Conservation (phyloP, 2,797 vertebrate genomes). For the Dermochelys coriacea region DNA sequence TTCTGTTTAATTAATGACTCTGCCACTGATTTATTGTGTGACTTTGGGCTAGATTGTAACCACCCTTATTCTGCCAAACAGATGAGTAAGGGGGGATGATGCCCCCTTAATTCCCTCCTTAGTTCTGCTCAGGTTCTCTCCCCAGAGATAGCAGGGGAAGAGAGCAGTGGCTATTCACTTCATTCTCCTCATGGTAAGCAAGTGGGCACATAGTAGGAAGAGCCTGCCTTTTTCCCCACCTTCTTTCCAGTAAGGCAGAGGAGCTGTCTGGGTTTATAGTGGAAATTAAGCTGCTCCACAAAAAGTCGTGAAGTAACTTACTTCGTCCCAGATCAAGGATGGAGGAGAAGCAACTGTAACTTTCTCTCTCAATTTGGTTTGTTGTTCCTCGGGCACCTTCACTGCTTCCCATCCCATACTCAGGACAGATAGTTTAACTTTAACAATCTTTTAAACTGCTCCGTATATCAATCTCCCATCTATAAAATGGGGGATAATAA, state of each 20-base stretch:
- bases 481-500: background rate
- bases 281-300: background rate
- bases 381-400: background rate
- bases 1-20: background rate
- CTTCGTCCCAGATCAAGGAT: background rate
- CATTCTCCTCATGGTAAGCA: background rate
- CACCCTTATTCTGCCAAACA: background rate
- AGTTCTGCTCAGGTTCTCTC: background rate
- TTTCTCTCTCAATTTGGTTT: slow-evolving; percentile 4
- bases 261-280: background rate
- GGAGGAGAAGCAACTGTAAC: background rate
- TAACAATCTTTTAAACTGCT: background rate
- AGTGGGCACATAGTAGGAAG: background rate
- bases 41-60: background rate
- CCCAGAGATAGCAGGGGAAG: background rate
- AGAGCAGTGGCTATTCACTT: background rate
- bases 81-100: background rate
- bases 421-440: background rate
- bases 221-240: background rate
- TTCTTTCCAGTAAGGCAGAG: background rate
- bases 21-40: background rate
- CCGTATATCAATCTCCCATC: background rate
- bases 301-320: background rate
- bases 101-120: background rate
- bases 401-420: background rate